Percentiles rank a stretch among this genome's conserved stretches.
Evolutionary conservation across 2,888 invertebrate genomes (phyloP).

Genomic region (Hirtodrosophila cameraria): DNA sequence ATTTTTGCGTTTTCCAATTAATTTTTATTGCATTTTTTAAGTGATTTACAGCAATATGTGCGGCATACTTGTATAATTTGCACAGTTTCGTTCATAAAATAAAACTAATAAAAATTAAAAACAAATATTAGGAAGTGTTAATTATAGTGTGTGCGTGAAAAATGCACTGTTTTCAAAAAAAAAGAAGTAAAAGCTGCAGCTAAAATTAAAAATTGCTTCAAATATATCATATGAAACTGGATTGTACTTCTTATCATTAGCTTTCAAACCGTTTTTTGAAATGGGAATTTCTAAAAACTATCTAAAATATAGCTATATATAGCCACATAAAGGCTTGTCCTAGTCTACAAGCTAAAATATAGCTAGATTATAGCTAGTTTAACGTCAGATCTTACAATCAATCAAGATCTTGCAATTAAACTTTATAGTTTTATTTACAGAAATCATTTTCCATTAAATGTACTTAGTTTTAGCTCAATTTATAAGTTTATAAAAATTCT

Average conservation of each 20-base stretch:
- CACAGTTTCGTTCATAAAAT: constrained; percentile 6
- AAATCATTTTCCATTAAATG: constrained; percentile 2
- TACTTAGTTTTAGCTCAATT: constrained; percentile 19
- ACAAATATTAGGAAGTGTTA: constrained; percentile 9
- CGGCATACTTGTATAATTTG: constrained; percentile 25
- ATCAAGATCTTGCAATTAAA: too few relatives aligned
- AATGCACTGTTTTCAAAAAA: background rate
- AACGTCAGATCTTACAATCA: too few relatives aligned
- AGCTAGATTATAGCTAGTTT: too few relatives aligned
- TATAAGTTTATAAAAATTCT: constrained; percentile 1
- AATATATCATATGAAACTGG: too few relatives aligned
- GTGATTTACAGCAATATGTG: constrained; percentile 43
- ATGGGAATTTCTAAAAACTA: too few relatives aligned
- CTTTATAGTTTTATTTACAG: constrained; percentile 5
- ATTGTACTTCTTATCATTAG: too few relatives aligned
- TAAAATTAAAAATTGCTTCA: too few relatives aligned
- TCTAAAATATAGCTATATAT: too few relatives aligned
- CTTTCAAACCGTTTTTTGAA: too few relatives aligned
- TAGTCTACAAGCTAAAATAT: too few relatives aligned
- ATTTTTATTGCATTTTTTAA: constrained; percentile 56
- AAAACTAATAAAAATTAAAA: constrained; percentile 2
- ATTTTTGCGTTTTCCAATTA: constrained; percentile 59
- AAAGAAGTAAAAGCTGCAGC: background rate
- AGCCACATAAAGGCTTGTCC: too few relatives aligned
- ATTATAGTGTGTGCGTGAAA: constrained; percentile 2